Evolutionary conservation across 2,888 invertebrate species (phyloP).

Genomic region (Pachliopta kotzebuea): DNA sequence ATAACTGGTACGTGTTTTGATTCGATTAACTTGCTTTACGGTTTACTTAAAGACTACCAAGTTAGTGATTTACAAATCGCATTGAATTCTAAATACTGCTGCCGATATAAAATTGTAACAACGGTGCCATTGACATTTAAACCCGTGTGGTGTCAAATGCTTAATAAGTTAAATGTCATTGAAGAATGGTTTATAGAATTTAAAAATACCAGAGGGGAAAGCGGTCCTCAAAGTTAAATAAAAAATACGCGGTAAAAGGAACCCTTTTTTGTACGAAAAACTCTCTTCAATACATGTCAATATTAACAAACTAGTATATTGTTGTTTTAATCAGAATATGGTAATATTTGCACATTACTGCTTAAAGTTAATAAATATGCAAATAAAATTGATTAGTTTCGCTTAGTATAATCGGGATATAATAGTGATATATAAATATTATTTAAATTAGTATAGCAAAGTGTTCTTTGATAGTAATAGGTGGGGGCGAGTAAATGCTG

Average conservation of each 20-base stretch:
- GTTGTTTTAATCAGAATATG: no score
- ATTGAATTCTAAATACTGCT: no score
- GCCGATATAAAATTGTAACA: constrained; percentile 26
- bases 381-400: constrained; percentile 14
- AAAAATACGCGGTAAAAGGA: background rate
- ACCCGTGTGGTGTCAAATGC: constrained; percentile 46
- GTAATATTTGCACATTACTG: no score
- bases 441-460: constrained; percentile 24
- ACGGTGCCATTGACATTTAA: constrained; percentile 53
- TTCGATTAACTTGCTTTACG: no score
- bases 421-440: constrained; percentile 18
- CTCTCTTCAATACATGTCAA: no score
- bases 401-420: constrained; percentile 4
- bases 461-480: constrained; percentile 19
- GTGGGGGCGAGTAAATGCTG: constrained; percentile 26
- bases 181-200: constrained; percentile 24
- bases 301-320: no score
- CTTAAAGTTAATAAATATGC: constrained; percentile 8
- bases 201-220: background rate
- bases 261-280: background rate
- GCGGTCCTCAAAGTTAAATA: background rate
- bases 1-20: no score
- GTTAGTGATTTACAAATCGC: no score
- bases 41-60: no score
- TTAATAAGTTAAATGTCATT: constrained; percentile 49